Base-by-base conservation (phyloP, 92 coral and sea anemone species). In the Zoanthus sociatus region DNA sequence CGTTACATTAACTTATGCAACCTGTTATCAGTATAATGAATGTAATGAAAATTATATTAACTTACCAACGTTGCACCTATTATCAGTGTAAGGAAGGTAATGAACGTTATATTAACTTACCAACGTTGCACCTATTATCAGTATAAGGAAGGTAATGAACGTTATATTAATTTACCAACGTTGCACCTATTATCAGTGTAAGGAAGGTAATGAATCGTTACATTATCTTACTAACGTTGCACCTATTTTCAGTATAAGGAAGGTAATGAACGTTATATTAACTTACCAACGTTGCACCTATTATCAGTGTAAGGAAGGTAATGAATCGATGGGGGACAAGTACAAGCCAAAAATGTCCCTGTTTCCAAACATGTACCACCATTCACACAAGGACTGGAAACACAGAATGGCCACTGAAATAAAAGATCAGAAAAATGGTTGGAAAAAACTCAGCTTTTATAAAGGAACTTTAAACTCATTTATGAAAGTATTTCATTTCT, bases 261-360 rank as follows among this genome's bases (percentile, higher is more conserved):
- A 48, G 5, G 53, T 48, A 48, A 5, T 48, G 5, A 5, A 4
- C 73, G 30, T 10, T 68, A 30, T 71, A 71, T 68, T n/a, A 44
- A 75, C 79, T 50, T 53, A 76, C 79, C 79, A 76, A 76, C 79
- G 12, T 56, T 76, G 63, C 79, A 76, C 45, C n/a, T 76, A n/a
- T 9, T 53, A 14, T 76, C 79, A 48, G 61, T 51, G 79, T 76
- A 76, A 32, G 79, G 79, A 76, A 76, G 79, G n/a, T 76, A 12
- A 13, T 6, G 33, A 9, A 76, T 76, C 0, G 79, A 50, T 3
- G 21, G 37, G 9, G 79, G 79, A 76, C 79, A 76, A 12, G 1
- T 76, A 33, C 79, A 76, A 21, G n/a, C 2, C 21, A 76, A 76
- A 76, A 63, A 48, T 20, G 44, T 17, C 9, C 79, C 45, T 50